Base-by-base conservation (phyloP, 1,140 invertebrate species). In the Vanessa tameamea region DNA sequence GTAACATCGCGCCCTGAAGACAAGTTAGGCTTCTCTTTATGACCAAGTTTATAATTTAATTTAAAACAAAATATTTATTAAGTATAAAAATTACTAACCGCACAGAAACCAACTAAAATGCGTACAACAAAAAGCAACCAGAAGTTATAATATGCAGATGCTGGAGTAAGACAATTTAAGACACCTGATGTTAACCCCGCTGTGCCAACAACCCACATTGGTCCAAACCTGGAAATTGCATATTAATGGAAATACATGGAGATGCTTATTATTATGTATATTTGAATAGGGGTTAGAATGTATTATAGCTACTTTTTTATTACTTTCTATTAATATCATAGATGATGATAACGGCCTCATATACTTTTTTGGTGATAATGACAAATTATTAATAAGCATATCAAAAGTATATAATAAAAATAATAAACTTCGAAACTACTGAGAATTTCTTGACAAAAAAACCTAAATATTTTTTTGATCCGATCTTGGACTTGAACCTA, bases 131-230 rank as follows among this genome's bases (percentile, higher is more conserved):
- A 94, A 2, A 95, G 85, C 8, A 93, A 77, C 76, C 86, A 88
- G 84, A 90, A 95, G 82, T 93, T 95, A 84, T 87, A 83, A 84
- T 92, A 88, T 14, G 95, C 93, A 12, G 93, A 94, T 37, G 91
- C 92, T 26, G 95, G 95, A 77, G 93, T 95, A 57, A 95, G 82
- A 77, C 95, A 93, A 83, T 95, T 95, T 82, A 96, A 85, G 53
- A 96, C 73, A 12, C 95, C 95, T 0, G 95, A 94, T 43, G 94
- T 84, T 20, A 96, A 81, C 20, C 95, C 94, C 6, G 96, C 94
- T 31, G 94, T 91, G 47, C 95, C 95, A 23, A 97, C 95, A 16
- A 96, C 95, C 87, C 94, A 90, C 12, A 86, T 92, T 3, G 93
- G 92, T 6, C 94, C 93, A 61, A 93, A 86, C 72, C 89, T 92